Evolutionary conservation across 1,140 invertebrate genomes (phyloP).

Genomic region (Meloidogyne chitwoodi): DNA sequence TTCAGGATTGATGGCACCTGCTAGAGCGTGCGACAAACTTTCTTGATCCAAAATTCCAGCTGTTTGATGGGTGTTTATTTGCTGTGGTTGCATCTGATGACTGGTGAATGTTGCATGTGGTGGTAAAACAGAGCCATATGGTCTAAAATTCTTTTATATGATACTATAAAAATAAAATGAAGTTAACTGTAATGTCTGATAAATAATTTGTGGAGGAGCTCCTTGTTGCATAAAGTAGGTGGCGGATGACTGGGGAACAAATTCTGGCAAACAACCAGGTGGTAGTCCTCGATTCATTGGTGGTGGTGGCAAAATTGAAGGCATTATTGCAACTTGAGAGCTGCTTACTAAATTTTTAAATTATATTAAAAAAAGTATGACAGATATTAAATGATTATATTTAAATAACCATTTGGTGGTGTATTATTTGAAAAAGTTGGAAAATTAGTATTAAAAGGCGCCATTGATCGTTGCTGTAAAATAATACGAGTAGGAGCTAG

Average conservation of each 20-base stretch:
- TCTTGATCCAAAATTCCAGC: constrained; percentile 25
- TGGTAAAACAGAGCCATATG: constrained; percentile 6
- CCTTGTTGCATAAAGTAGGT: constrained; percentile 13
- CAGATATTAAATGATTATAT: neutral
- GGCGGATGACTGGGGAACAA: neutral
- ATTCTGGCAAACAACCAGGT: neutral
- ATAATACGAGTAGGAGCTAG: neutral
- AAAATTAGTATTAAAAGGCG: neutral
- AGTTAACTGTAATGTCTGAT: constrained; percentile 24
- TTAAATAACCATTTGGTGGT: neutral
- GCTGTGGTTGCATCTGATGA: constrained; percentile 16
- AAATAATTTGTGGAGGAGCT: constrained; percentile 16
- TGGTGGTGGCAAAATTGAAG: neutral
- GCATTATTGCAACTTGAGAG: neutral
- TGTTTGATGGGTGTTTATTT: constrained; percentile 6
- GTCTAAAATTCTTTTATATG: constrained; percentile 2
- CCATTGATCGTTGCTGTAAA: neutral
- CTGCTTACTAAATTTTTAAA: neutral
- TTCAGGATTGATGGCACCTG: constrained; percentile 43
- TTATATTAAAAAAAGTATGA: too few species aligned
- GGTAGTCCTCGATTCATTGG: neutral
- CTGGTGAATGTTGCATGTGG: neutral
- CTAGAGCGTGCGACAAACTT: constrained; percentile 35
- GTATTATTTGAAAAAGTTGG: neutral
- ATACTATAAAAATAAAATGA: neutral